Evolutionary conservation across 2,888 invertebrate species (phyloP), one percentile per base, ranked within the genome.

Genomic region (Endomychus coccineus): DNA sequence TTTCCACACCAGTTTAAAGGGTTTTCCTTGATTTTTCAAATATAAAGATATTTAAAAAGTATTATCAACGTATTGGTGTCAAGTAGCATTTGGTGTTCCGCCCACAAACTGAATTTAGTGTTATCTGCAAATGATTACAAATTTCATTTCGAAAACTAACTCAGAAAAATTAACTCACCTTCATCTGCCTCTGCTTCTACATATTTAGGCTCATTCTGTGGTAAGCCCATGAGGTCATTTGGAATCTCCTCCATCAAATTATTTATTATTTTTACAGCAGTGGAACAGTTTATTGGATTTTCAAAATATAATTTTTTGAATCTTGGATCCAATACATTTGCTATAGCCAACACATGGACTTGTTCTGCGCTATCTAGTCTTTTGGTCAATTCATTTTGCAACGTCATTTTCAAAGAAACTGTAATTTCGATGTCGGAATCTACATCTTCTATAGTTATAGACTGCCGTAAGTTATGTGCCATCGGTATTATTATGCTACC

Each of bases 91-190:
- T 45, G 33, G 36, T 43, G 45, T 29, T 39, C 39, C 23, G 12
- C 17, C 43, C 43, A 43, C 2, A 43, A 28, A 21, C 40, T 38
- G 42, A 45, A 43, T 39, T n/a, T n/a, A n/a, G n/a, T n/a, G n/a
- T n/a, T n/a, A n/a, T n/a, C n/a, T n/a, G n/a, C n/a, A n/a, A n/a
- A n/a, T n/a, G n/a, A n/a, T n/a, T n/a, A n/a, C n/a, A n/a, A n/a
- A n/a, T n/a, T n/a, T n/a, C n/a, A n/a, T n/a, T n/a, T n/a, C n/a
- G n/a, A n/a, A n/a, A n/a, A n/a, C n/a, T n/a, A n/a, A n/a, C n/a
- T n/a, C n/a, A n/a, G n/a, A n/a, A n/a, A n/a, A n/a, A n/a, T n/a
- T n/a, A n/a, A n/a, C n/a, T n/a, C n/a, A n/a, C n/a, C n/a, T n/a
- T n/a, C n/a, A n/a, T n/a, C n/a, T n/a, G n/a, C n/a, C n/a, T n/a